Conservation (phyloP, 1,140 invertebrate species). For the Zeugodacus cucurbitae region DNA sequence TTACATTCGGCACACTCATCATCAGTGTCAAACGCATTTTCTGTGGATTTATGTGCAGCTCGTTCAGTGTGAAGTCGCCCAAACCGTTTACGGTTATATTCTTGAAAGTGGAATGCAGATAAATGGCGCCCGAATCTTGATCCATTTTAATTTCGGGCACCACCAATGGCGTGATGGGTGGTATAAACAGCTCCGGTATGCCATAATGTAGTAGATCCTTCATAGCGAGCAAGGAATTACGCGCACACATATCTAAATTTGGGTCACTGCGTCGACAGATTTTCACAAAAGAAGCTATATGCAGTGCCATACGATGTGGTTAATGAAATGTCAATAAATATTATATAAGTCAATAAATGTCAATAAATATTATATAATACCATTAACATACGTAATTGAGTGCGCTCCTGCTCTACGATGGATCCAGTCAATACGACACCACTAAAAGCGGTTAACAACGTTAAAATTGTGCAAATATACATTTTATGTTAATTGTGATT, state of each 20-base stretch:
- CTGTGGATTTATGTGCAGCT: constrained; percentile 68
- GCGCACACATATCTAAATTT: constrained; percentile 71
- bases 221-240: constrained; percentile 69
- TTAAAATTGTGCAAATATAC: neutral
- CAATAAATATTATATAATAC: neutral
- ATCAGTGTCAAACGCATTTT: constrained; percentile 68
- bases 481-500: neutral
- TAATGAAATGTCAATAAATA: neutral
- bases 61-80: constrained; percentile 53
- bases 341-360: neutral
- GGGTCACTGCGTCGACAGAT: constrained; percentile 73
- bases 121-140: constrained; percentile 61
- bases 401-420: constrained; percentile 34
- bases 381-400: constrained; percentile 52
- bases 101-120: constrained; percentile 57
- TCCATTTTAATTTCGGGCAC: constrained; percentile 68
- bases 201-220: constrained; percentile 69
- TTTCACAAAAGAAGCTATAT: constrained; percentile 74
- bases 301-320: neutral
- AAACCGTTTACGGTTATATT: constrained; percentile 58
- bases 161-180: constrained; percentile 71
- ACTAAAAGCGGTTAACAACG: neutral
- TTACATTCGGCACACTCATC: constrained; percentile 69
- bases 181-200: constrained; percentile 74
- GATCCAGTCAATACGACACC: neutral